Evolutionary conservation across 2,888 invertebrate species (phyloP).

Genomic region (Polietes domitor): DNA sequence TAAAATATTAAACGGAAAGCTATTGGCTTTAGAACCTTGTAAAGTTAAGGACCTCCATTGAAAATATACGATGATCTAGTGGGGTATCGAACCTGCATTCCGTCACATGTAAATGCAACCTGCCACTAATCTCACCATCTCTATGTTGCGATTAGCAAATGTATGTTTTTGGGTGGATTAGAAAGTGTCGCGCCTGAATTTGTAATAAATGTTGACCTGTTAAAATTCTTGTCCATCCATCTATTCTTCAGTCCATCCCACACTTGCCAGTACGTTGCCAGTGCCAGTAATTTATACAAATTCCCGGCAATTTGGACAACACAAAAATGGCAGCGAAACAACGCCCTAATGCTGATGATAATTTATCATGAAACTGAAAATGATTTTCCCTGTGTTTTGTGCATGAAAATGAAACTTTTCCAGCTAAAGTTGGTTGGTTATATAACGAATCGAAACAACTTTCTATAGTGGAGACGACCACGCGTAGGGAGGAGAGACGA

Average conservation of each 20-base stretch:
- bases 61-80: too few relatives aligned
- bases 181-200: conserved; percentile 29
- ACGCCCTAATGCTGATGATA: conserved; percentile 57
- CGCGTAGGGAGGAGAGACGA: not conserved
- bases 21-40: too few relatives aligned
- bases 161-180: conserved; percentile 2
- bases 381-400: too few relatives aligned
- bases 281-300: conserved; percentile 14
- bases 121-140: too few relatives aligned
- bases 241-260: conserved; percentile 49
- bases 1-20: too few relatives aligned
- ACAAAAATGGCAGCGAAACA: conserved; percentile 25
- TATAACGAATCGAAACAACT: conserved; percentile 43
- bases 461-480: conserved; percentile 10
- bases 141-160: not conserved
- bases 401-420: conserved; percentile 65
- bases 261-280: conserved; percentile 24
- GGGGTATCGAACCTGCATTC: too few relatives aligned
- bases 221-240: conserved; percentile 54
- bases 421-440: conserved; percentile 36
- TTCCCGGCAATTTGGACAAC: conserved; percentile 33
- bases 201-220: conserved; percentile 61
- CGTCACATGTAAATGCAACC: too few relatives aligned
- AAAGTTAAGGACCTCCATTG: too few relatives aligned
- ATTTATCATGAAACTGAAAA: conserved; percentile 62